These are phyloP conservation scores for Lithophane socia DNA, from an alignment of 2,888 invertebrate genomes.

Conservation along the genomic window DNA sequence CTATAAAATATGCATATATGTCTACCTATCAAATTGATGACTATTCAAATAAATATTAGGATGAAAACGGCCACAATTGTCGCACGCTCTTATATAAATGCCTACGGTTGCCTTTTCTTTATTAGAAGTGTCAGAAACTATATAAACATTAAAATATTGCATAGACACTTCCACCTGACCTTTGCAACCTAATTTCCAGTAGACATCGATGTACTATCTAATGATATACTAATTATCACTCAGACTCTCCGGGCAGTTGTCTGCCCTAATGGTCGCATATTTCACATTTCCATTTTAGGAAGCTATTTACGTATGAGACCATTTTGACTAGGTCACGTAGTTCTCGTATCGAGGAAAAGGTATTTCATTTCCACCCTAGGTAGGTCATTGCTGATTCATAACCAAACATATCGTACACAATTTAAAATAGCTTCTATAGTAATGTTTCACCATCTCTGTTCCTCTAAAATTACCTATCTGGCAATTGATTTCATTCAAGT, in stretches of 20 bases:
- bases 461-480: not conserved
- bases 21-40: too few species aligned
- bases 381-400: not conserved
- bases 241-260: not conserved
- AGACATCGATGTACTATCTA: slow-evolving; percentile 20
- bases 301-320: slow-evolving; percentile 2
- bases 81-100: not conserved
- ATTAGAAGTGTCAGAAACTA: not conserved
- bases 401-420: too few species aligned
- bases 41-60: not conserved
- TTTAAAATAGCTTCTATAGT: not conserved
- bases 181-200: slow-evolving; percentile 38
- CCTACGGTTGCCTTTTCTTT: not conserved
- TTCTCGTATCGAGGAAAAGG: not conserved
- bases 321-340: not conserved
- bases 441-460: not conserved
- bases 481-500: not conserved
- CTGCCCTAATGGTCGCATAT: not conserved
- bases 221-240: slow-evolving; percentile 17
- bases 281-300: slow-evolving; percentile 10
- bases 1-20: not conserved
- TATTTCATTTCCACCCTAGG: not conserved
- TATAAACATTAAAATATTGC: slow-evolving; percentile 16
- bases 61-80: not conserved
- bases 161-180: slow-evolving; percentile 26